These are phyloP conservation scores for Turdus rufiventris DNA, from an alignment of 2,113 vertebrate genomes.

Conservation along the genomic window DNA sequence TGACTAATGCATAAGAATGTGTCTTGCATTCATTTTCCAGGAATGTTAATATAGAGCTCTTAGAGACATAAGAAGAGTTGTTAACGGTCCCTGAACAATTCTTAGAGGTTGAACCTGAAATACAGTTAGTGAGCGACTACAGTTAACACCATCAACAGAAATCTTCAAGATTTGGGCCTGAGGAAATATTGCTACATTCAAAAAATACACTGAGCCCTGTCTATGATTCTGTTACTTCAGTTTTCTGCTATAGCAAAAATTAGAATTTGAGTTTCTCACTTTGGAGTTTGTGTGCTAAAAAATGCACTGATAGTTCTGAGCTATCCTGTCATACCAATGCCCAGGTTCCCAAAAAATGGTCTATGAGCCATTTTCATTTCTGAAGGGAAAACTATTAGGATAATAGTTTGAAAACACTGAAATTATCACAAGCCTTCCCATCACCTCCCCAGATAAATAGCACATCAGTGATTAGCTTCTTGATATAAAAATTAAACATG, in stretches of 20 bases:
- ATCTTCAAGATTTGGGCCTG: neutral
- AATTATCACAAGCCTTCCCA: neutral
- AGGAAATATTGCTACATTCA: neutral
- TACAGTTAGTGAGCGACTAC: neutral
- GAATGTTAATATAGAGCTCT: neutral
- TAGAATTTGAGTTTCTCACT: neutral
- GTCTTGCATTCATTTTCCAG: neutral
- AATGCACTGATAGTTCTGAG: neutral
- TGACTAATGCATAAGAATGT: slow-evolving; percentile 26
- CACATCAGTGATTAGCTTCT: neutral
- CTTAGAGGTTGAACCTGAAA: neutral
- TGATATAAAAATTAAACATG: neutral
- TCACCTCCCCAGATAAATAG: neutral
- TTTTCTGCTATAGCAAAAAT: neutral
- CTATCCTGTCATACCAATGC: neutral
- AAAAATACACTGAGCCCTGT: neutral
- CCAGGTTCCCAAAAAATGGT: neutral
- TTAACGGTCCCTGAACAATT: neutral
- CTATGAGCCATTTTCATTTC: neutral
- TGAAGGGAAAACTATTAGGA: neutral
- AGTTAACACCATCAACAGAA: neutral
- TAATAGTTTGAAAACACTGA: neutral
- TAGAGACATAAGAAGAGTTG: neutral
- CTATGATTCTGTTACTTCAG: neutral
- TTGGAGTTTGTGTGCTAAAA: neutral